Conservation (phyloP, 2,113 vertebrate species). For the Penelope pileata region DNA sequence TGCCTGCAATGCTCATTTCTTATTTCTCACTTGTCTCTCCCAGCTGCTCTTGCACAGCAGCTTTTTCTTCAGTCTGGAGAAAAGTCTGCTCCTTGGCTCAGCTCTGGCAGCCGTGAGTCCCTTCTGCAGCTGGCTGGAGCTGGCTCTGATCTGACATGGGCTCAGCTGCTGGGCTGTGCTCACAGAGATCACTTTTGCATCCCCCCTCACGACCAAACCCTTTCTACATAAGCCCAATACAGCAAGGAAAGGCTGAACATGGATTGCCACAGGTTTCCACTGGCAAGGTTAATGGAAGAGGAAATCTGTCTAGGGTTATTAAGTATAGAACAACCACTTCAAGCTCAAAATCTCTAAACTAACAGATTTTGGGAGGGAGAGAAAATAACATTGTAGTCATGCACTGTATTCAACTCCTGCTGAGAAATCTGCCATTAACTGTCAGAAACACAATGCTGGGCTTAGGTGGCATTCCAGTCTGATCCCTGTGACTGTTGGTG, state of each 20-base stretch:
- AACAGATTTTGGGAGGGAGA: not conserved
- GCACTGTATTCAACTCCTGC: not conserved
- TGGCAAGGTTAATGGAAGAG: not conserved
- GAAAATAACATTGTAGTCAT: not conserved
- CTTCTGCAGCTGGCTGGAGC: not conserved
- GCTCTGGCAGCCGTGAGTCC: not conserved
- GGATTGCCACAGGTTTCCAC: not conserved
- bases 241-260: not conserved
- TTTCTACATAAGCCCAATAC: not conserved
- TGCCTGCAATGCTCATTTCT: no score
- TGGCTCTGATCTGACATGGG: not conserved
- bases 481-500: not conserved
- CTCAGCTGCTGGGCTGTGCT: no score
- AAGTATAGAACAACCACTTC: not conserved
- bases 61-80: not conserved
- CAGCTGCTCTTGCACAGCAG: not conserved
- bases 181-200: not conserved
- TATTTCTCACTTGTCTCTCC: not conserved
- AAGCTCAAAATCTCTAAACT: not conserved
- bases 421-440: not conserved
- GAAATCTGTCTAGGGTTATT: not conserved
- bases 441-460: not conserved
- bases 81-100: not conserved
- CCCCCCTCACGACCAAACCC: not conserved
- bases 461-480: not conserved